Conservation (phyloP, 2,113 vertebrate species). For the Zosterops japonicus region DNA sequence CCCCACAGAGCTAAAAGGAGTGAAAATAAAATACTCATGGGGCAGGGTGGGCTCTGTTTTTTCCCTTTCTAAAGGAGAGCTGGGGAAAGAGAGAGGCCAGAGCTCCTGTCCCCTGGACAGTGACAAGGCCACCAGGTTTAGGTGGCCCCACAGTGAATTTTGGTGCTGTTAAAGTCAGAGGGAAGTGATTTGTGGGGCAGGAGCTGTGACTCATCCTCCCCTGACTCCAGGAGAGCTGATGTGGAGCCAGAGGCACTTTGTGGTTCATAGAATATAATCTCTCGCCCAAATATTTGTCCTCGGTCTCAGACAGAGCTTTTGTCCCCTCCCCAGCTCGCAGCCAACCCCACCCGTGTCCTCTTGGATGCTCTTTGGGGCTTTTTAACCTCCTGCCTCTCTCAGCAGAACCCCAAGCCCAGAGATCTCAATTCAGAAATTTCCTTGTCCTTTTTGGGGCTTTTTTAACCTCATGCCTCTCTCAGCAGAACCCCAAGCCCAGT, state of each 20-base stretch:
- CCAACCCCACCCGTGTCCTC: neutral
- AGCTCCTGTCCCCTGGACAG: neutral
- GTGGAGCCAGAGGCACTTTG: neutral
- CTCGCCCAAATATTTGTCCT: conserved; percentile 20
- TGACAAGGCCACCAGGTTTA: neutral
- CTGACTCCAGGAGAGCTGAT: neutral
- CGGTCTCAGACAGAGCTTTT: neutral
- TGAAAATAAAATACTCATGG: neutral
- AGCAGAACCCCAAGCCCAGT: conserved; percentile 91
- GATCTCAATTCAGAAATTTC: conserved; percentile 87
- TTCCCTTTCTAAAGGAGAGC: neutral
- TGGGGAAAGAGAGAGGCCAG: neutral
- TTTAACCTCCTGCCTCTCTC: neutral
- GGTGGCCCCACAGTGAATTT: neutral
- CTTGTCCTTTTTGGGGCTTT: neutral
- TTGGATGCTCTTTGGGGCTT: neutral
- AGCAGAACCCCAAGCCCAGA: conserved; percentile 87
- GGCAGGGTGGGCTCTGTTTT: neutral
- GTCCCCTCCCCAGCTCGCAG: neutral
- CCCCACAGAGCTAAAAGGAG: neutral
- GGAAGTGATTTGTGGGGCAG: neutral
- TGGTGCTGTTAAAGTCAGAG: neutral
- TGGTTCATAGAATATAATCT: neutral
- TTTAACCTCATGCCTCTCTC: neutral
- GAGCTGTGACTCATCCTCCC: neutral